These are phyloP conservation scores for Drosophila tsacasi DNA, from an alignment of 1,140 invertebrate species.

Conservation along the genomic window DNA sequence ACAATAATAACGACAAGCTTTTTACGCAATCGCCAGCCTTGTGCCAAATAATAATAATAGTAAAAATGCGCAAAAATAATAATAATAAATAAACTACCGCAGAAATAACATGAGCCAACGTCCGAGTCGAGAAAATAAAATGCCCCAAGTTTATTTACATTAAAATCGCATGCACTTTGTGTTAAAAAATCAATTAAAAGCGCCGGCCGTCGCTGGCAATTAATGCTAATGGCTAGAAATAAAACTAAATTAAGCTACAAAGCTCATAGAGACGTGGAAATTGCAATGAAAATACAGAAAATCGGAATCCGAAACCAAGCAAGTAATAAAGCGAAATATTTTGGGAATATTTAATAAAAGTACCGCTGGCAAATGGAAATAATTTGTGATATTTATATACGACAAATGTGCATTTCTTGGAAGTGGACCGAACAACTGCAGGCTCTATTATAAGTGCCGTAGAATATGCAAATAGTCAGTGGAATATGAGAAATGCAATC, in stretches of 20 bases:
- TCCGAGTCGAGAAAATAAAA: constrained; percentile 55
- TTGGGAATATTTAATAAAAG: constrained; percentile 26
- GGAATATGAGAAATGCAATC: constrained; percentile 4
- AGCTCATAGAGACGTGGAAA: constrained; percentile 9
- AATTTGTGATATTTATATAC: constrained; percentile 4
- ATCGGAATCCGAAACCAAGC: neutral
- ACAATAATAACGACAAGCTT: constrained; percentile 36
- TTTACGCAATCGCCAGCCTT: constrained; percentile 75
- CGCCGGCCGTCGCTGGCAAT: constrained; percentile 59
- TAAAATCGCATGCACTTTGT: constrained; percentile 65
- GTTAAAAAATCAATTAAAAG: constrained; percentile 77
- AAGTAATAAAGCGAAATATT: constrained; percentile 59
- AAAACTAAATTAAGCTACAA: constrained; percentile 57
- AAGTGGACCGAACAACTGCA: constrained; percentile 13
- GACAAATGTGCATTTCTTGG: constrained; percentile 1
- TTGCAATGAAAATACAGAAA: constrained; percentile 43
- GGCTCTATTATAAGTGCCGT: neutral
- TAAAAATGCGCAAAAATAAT: constrained; percentile 69
- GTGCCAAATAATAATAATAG: constrained; percentile 78
- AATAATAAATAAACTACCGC: constrained; percentile 44
- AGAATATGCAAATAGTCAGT: constrained; percentile 14
- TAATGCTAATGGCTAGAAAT: constrained; percentile 71
- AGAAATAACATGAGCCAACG: constrained; percentile 42
- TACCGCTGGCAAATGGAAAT: neutral
- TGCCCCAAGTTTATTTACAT: constrained; percentile 63